These are phyloP conservation scores for Seira musarum DNA, from an alignment of 2,888 invertebrate species.

Conservation along the genomic window DNA sequence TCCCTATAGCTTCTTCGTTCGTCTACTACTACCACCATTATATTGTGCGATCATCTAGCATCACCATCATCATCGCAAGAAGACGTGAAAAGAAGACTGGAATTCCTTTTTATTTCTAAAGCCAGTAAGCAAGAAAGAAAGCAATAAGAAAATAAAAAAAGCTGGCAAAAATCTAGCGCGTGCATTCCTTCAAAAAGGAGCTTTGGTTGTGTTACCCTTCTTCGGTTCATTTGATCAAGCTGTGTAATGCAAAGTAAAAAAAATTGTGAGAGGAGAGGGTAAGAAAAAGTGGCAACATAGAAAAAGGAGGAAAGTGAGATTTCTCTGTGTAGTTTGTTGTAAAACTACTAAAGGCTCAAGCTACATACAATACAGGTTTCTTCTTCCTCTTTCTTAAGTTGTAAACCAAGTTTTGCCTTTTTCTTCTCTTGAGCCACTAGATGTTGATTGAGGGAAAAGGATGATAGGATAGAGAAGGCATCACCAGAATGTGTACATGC, in stretches of 20 bases:
- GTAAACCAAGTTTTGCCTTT: conserved; percentile 13
- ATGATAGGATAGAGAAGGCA: neutral
- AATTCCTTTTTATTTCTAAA: too few species aligned
- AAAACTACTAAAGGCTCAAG: too few species aligned
- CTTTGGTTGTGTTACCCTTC: conserved; percentile 21
- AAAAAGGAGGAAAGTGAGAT: conserved; percentile 4
- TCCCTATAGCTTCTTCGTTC: too few species aligned
- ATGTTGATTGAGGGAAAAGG: conserved; percentile 21
- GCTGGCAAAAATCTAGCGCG: conserved; percentile 1
- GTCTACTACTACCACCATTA: too few species aligned
- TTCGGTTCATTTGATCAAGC: conserved; percentile 30
- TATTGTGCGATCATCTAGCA: too few species aligned
- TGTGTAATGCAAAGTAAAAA: conserved; percentile 1
- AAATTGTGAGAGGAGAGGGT: conserved; percentile 12
- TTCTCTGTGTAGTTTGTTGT: too few species aligned
- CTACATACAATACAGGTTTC: too few species aligned
- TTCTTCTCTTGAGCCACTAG: conserved; percentile 1
- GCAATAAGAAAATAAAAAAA: neutral
- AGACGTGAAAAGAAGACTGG: too few species aligned
- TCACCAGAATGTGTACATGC: conserved; percentile 16
- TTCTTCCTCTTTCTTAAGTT: too few species aligned
- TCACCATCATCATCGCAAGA: too few species aligned
- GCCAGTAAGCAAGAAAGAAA: too few species aligned
- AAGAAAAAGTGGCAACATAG: conserved; percentile 1
- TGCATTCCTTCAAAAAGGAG: conserved; percentile 3